A percentile compares a stretch with the other conserved stretches of the same genome.
These are phyloP conservation scores for Latrodectus elegans DNA, from an alignment of 2,888 invertebrate genomes.

Conservation along the genomic window DNA sequence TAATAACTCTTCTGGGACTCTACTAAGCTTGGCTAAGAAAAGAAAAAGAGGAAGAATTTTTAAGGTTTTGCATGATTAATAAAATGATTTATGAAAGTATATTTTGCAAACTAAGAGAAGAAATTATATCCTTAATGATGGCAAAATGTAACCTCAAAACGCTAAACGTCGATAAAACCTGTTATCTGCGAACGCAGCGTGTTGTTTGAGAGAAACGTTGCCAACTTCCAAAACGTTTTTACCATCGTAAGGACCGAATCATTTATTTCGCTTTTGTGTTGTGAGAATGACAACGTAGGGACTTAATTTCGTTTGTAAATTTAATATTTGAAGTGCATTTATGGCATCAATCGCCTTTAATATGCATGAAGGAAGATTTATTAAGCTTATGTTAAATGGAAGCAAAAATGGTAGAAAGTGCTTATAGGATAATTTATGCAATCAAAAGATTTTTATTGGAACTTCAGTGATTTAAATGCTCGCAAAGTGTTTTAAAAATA, in stretches of 20 bases:
- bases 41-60: constrained; percentile 19
- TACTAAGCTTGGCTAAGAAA: background rate
- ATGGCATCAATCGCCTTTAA: too few species aligned
- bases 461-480: too few species aligned
- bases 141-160: constrained; percentile 38
- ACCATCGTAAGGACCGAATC: background rate
- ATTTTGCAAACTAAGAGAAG: constrained; percentile 47
- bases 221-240: background rate
- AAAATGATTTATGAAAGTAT: constrained; percentile 52
- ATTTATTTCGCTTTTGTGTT: background rate
- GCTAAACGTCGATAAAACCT: constrained; percentile 52
- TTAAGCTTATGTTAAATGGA: too few species aligned
- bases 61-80: constrained; percentile 64
- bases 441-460: too few species aligned
- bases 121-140: constrained; percentile 67
- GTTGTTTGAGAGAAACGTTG: background rate
- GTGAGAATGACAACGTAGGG: constrained; percentile 2
- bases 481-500: too few species aligned
- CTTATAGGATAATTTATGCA: too few species aligned
- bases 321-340: background rate
- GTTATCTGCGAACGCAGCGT: constrained; percentile 36
- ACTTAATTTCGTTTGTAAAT: constrained; percentile 29
- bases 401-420: too few species aligned
- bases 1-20: constrained; percentile 56
- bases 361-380: too few species aligned